These are phyloP conservation scores for Drosophila prosaltans DNA, from an alignment of 1,140 invertebrate genomes.

Conservation along the genomic window DNA sequence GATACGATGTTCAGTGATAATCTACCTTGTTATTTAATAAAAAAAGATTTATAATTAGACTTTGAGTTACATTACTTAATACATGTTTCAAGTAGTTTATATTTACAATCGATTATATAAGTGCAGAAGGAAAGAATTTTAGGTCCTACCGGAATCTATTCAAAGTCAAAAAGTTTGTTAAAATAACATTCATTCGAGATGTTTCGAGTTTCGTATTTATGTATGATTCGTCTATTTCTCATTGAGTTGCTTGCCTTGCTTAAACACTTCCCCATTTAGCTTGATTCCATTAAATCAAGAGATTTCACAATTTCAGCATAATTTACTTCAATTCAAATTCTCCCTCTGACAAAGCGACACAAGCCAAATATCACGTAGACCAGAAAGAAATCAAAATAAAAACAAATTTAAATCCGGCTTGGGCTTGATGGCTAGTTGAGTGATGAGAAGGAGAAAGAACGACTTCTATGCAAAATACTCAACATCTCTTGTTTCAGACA, in stretches of 20 bases:
- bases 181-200: too few species aligned
- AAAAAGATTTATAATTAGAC: too few species aligned
- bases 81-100: too few species aligned
- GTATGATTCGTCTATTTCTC: neutral
- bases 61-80: too few species aligned
- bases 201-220: neutral
- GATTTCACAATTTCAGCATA: slow-evolving; percentile 45
- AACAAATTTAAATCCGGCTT: slow-evolving; percentile 37
- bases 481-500: slow-evolving; percentile 12
- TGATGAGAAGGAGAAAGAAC: neutral
- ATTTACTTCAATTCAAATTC: slow-evolving; percentile 39
- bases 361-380: slow-evolving; percentile 56
- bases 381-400: slow-evolving; percentile 19
- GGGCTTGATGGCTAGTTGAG: slow-evolving; percentile 20
- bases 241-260: slow-evolving; percentile 6
- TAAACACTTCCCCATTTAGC: slow-evolving; percentile 2
- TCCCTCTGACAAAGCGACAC: slow-evolving; percentile 34
- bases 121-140: too few species aligned
- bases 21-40: too few species aligned
- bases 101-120: too few species aligned
- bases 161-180: too few species aligned
- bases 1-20: too few species aligned
- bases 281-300: slow-evolving; percentile 8
- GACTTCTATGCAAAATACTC: slow-evolving; percentile 2
- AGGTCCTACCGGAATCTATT: too few species aligned